A percentile compares a stretch with the other conserved stretches of the same genome.
Conservation (phyloP, 2,888 invertebrate species). For the Cotesia congregata region DNA sequence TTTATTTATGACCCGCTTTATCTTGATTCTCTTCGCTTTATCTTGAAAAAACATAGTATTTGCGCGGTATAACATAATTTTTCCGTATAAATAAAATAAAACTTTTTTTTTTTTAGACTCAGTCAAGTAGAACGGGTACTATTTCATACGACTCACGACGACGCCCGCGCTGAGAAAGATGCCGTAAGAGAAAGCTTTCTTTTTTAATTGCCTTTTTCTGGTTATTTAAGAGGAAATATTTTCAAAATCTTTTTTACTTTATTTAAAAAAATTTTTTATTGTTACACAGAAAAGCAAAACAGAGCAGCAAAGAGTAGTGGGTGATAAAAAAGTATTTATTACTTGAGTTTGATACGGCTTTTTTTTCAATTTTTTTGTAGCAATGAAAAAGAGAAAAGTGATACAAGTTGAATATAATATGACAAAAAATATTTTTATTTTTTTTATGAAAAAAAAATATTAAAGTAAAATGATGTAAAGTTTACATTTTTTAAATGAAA, state of each 20-base stretch:
- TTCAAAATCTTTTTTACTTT: background rate
- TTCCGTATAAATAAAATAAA: background rate
- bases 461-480: background rate
- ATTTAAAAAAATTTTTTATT: slow-evolving; percentile 6
- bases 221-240: slow-evolving; percentile 14
- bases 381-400: slow-evolving; percentile 7
- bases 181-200: slow-evolving; percentile 18
- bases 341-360: slow-evolving; percentile 35
- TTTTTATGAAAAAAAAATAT: slow-evolving; percentile 15
- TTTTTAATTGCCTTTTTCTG: slow-evolving; percentile 21
- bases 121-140: slow-evolving; percentile 24
- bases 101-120: background rate
- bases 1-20: background rate
- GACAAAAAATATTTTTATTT: background rate
- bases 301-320: slow-evolving; percentile 26
- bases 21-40: too few relatives aligned
- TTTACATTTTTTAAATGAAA: background rate
- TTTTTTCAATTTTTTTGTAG: slow-evolving; percentile 14
- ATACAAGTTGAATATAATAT: background rate
- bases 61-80: background rate
- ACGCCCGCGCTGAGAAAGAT: slow-evolving; percentile 31
- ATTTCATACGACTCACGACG: slow-evolving; percentile 35
- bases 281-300: slow-evolving; percentile 9
- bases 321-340: slow-evolving; percentile 24
- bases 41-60: slow-evolving; percentile 3